A percentile compares a stretch with the other conserved stretches of the same genome.
Evolutionary conservation across 2,888 invertebrate genomes (phyloP).

Genomic region (Pyrgus malvae): DNA sequence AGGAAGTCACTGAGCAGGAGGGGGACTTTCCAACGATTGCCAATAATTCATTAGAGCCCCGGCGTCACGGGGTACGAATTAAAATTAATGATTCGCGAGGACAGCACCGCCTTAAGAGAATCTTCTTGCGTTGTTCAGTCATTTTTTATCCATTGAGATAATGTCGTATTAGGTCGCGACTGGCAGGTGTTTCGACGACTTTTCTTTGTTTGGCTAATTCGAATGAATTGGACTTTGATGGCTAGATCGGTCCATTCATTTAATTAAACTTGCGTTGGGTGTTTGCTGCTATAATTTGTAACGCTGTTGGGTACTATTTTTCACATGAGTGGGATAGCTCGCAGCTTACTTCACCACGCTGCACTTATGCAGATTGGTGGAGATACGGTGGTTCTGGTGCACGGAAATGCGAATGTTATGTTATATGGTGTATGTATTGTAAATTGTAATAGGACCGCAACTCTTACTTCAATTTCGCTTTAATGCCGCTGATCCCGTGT

Average conservation of each 20-base stretch:
- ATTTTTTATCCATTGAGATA: constrained; percentile 72
- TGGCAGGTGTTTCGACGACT: constrained; percentile 63
- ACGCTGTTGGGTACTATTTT: too few relatives aligned
- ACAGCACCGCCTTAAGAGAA: constrained; percentile 63
- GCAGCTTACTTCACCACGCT: too few relatives aligned
- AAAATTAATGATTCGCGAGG: constrained; percentile 80
- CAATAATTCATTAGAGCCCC: constrained; percentile 80
- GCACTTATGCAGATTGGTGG: too few relatives aligned
- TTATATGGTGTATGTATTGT: constrained; percentile 17
- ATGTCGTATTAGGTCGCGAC: constrained; percentile 55
- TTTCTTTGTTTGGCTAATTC: constrained; percentile 56
- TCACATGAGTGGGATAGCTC: too few relatives aligned
- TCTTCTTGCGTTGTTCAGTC: constrained; percentile 70
- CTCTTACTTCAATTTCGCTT: constrained; percentile 70
- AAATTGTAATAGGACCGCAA: constrained; percentile 39
- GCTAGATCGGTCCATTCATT: not conserved
- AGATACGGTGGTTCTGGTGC: constrained; percentile 10
- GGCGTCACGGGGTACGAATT: constrained; percentile 77
- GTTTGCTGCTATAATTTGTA: too few relatives aligned
- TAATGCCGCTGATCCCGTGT: constrained; percentile 75
- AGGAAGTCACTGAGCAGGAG: constrained; percentile 57
- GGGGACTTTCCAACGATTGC: constrained; percentile 70
- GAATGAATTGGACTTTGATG: not conserved
- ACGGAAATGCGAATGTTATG: too few relatives aligned
- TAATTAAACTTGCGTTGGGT: constrained; percentile 22